Evolutionary conservation across 2,797 vertebrate genomes (phyloP), one percentile per base, ranked within the genome.

Genomic region (Picus viridis): DNA sequence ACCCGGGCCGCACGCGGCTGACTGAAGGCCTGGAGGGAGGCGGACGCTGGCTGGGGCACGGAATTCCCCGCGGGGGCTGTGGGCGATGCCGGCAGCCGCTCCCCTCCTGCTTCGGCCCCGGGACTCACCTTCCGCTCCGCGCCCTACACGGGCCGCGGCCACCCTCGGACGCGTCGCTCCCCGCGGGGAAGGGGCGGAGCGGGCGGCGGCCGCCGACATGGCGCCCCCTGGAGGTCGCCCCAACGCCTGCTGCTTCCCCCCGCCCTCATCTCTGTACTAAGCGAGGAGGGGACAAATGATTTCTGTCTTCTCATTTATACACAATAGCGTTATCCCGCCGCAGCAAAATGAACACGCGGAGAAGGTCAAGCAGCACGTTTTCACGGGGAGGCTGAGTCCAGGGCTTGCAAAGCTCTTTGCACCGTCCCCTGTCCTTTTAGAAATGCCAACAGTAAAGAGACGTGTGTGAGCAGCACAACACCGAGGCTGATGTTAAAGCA

Each of bases 371-470:
- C 67, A 12, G 17, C 27, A 10, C 30, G 0, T 23, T 10, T 13
- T 14, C 56, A 22, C 3, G 10, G 3, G 6, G 2, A 6, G 30
- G 34, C 34, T 32, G 26, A 7, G 54, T 22, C 17, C 23, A 3
- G 16, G 12, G 39, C 39, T 10, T 3, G 32, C 6, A 7, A 57
- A 36, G 69, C 29, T 7, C 1, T 5, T 3, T 51, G 32, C 10
- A 47, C 17, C n/a, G 3, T 1, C 1, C 4, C 12, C 3, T 2
- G 10, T 15, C 13, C 0, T 1, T 6, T 8, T 3, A 7, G 19
- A 54, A 51, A 51, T 24, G 49, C 49, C 23, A 24, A 20, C 23
- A 51, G 49, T 23, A 51, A 51, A 51, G 24, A 51, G 12, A 51
- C 22, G 22, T 6, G 41, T 15, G 41, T 43, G 41, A 13, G 41